These are phyloP conservation scores for Goniozus legneri DNA, from an alignment of 1,140 invertebrate genomes.

Conservation along the genomic window DNA sequence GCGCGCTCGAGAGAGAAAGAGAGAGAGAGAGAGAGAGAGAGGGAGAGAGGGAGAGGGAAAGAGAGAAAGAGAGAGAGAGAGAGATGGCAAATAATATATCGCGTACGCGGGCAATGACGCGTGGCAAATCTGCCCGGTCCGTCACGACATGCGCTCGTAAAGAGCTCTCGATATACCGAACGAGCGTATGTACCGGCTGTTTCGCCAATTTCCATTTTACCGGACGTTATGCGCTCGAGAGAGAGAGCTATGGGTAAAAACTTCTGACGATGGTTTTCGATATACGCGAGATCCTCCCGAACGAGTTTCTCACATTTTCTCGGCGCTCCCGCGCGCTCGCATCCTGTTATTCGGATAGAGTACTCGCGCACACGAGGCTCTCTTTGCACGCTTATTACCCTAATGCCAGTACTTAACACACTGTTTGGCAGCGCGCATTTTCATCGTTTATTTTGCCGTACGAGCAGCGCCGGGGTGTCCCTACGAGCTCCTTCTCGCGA, in stretches of 20 bases:
- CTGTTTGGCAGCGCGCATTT: slow-evolving; percentile 46
- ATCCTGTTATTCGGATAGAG: slow-evolving; percentile 41
- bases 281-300: background rate
- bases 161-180: too few relatives aligned
- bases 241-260: too few relatives aligned
- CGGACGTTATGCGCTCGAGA: too few relatives aligned
- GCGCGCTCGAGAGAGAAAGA: too few relatives aligned
- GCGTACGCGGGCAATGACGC: slow-evolving; percentile 23
- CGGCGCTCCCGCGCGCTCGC: slow-evolving; percentile 29
- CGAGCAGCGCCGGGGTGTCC: slow-evolving; percentile 41
- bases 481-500: background rate
- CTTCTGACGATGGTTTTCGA: too few relatives aligned
- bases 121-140: slow-evolving; percentile 21
- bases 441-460: slow-evolving; percentile 41
- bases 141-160: too few relatives aligned
- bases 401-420: slow-evolving; percentile 54
- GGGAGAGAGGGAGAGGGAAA: background rate
- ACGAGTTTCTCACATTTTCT: slow-evolving; percentile 31
- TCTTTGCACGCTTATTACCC: slow-evolving; percentile 53
- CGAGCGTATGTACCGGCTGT: too few relatives aligned
- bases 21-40: background rate
- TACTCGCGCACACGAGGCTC: slow-evolving; percentile 21
- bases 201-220: too few relatives aligned
- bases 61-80: slow-evolving; percentile 10
- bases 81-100: slow-evolving; percentile 24